phyloP scores from a whole-genome alignment of 2,888 invertebrate species.

The Linyphia triangularis region DNA sequence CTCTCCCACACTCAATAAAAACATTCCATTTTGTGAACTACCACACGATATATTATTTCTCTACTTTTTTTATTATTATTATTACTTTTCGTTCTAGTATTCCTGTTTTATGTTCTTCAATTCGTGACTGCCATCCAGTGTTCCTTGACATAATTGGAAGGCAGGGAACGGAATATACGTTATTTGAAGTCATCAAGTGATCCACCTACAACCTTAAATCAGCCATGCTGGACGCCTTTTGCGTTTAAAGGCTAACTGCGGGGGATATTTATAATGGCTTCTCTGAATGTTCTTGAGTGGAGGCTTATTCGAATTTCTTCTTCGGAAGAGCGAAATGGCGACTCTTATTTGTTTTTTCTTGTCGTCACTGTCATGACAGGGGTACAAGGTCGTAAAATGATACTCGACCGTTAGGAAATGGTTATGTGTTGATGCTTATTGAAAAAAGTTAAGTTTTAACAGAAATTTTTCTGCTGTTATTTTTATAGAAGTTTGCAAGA shows the following conservation, averaged over 20 bases:
- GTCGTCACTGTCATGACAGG: no score
- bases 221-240: constrained; percentile 36
- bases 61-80: background rate
- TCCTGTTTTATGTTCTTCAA: constrained; percentile 23
- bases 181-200: constrained; percentile 72
- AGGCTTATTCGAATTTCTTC: constrained; percentile 31
- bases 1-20: background rate
- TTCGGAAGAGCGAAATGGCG: background rate
- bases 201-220: constrained; percentile 62
- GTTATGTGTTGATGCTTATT: no score
- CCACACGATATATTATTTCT: background rate
- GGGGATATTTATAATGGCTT: constrained; percentile 35
- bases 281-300: constrained; percentile 29
- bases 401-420: no score
- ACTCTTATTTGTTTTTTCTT: no score
- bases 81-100: background rate
- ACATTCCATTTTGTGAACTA: background rate
- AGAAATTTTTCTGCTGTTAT: no score
- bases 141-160: constrained; percentile 58
- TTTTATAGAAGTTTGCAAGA: no score
- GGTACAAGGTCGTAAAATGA: no score
- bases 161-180: constrained; percentile 31
- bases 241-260: constrained; percentile 50
- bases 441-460: no score
- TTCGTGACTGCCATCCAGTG: constrained; percentile 12